Evolutionary conservation across 2,113 vertebrate genomes (phyloP), one percentile per base, ranked within the genome.

Genomic region (Azemiops feae): DNA sequence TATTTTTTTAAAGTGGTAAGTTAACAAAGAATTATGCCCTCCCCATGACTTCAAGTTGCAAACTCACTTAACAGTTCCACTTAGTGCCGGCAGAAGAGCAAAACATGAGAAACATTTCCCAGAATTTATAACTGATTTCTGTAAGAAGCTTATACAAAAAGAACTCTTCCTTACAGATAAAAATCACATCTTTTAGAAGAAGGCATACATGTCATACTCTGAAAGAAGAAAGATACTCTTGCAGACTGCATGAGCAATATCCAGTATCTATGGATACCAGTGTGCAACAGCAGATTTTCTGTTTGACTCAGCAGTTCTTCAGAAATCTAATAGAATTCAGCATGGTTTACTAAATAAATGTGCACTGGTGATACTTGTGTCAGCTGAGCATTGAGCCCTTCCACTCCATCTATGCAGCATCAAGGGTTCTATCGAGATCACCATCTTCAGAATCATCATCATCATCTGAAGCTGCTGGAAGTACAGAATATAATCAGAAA

Each of bases 401-500:
- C 95, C 54, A 5, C 93, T 93, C 88, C 95, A 89, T 96, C 52
- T 96, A 97, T 64, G 95, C 96, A 96, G 96, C 93, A 94, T 98
- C 98, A 14, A 97, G 97, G n/a, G 98, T 97, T 94, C 98, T 96
- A 95, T 53, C 97, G 95, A 95, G 94, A 92, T 99, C 98, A 95
- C 94, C 95, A 89, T 97, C 97, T 95, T 99, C 98, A 14, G 98
- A 98, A 94, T 99, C 92, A 6, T 87, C 98, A 57, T 98, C 98
- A 60, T 98, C 98, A 55, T 98, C 98, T 81, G 98, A 98, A 97
- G 97, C 99, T 99, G 98, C 94, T 96, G 96, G 97, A 95, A 95
- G 45, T 97, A 39, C 96, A 92, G 97, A 30, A 96, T 57, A 90
- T 94, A 93, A 96, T 98, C 93, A 98, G 94, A 95, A 94, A 27